Base-by-base conservation (phyloP, 2,888 invertebrate genomes). In the Acleris sparsana region DNA sequence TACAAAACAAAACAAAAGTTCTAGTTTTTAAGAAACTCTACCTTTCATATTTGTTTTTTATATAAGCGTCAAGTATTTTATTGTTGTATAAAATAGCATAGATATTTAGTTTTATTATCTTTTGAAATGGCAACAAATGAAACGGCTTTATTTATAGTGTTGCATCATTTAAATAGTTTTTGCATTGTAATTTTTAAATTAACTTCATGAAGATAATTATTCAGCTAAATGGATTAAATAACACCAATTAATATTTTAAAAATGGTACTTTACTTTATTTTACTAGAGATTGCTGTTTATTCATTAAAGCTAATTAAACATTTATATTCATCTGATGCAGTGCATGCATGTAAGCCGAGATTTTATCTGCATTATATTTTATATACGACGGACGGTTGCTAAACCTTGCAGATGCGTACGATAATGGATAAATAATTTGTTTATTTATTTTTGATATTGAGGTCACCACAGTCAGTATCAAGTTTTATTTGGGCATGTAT, bases 391-490 rank as follows among this genome's bases (percentile, higher is more conserved):
- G 17, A 18, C 29, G 43, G 25, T 49, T 55, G 59, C 64, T 29
- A 25, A 64, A 64, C 59, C 48, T 39, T 59, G 63, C 63, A 53
- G 53, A 63, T 53, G 59, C 25, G 46, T 48, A 17, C 7, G 52
- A 29, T 29, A 20, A 29, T 43, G 16, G 13, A 6, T 53, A 59
- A 53, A 39, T 49, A 43, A 53, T 46, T 53, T 48, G 33, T 48
- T 63, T 20, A 52, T 46, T 58, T 61, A 52, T 46, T 58, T 61
- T 53, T 20, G n/a, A 43, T 44, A 52, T 52, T 53, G 29, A 20
- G n/a, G 46, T 39, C 33, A 46, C 25, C 17, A 13, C 44, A 20
- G 46, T n/a, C 53, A 48, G 17, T 7, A 18, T 4, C 22, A 33
- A 46, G n/a, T 17, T n/a, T n/a, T 18, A 6, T 53, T 33, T 25